phyloP scores from a whole-genome alignment of 2,888 invertebrate genomes.

The Acronicta leporina region DNA sequence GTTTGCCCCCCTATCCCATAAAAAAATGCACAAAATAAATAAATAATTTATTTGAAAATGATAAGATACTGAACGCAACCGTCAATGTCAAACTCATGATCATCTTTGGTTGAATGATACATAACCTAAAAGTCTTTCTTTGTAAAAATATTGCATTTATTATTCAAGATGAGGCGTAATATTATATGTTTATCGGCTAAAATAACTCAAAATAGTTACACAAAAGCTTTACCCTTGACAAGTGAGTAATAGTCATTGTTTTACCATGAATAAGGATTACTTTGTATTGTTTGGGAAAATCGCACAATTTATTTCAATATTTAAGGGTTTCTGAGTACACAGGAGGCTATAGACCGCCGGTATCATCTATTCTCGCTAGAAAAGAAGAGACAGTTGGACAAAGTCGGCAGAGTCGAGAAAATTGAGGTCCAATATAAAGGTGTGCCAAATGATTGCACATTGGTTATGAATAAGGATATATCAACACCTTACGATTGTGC shows the following conservation, averaged over 20 bases:
- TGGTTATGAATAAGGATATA: conserved; percentile 96
- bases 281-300: neutral
- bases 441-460: conserved; percentile 91
- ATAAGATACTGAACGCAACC: conserved; percentile 3
- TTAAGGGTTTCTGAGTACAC: conserved; percentile 84
- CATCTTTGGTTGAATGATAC: conserved; percentile 10
- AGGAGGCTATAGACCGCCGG: conserved; percentile 88
- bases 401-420: conserved; percentile 96
- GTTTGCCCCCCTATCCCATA: no score
- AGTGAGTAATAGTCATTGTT: conserved; percentile 58
- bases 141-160: conserved; percentile 32
- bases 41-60: neutral
- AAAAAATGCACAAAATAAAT: no score
- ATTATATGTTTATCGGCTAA: conserved; percentile 66
- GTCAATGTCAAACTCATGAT: conserved; percentile 32
- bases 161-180: conserved; percentile 73
- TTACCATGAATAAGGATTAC: neutral
- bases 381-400: conserved; percentile 91
- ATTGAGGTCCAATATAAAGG: conserved; percentile 95
- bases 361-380: conserved; percentile 94
- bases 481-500: conserved; percentile 98
- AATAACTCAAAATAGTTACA: conserved; percentile 60
- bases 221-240: conserved; percentile 56
- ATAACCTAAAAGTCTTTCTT: conserved; percentile 58
- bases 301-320: conserved; percentile 30